These are phyloP conservation scores for Aratinga solstitialis DNA, from an alignment of 2,797 vertebrate species.

Conservation along the genomic window DNA sequence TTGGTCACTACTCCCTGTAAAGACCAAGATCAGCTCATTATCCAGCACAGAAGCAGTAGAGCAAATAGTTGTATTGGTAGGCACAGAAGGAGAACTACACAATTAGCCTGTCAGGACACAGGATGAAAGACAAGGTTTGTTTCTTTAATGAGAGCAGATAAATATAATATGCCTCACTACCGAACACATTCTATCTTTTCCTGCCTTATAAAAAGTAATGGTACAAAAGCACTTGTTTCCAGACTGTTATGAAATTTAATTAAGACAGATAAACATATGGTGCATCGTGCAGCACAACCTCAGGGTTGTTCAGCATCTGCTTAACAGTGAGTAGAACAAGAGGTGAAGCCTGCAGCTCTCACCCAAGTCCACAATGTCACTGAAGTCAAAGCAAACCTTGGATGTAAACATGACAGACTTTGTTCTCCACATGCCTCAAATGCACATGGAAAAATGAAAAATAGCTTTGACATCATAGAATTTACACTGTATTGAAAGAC, in stretches of 20 bases:
- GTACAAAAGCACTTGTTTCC: neutral
- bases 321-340: neutral
- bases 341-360: neutral
- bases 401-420: neutral
- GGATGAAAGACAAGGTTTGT: neutral
- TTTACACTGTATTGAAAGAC: neutral
- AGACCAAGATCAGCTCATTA: neutral
- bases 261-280: neutral
- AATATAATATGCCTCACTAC: neutral
- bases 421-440: neutral
- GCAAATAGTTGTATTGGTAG: neutral
- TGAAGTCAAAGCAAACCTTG: neutral
- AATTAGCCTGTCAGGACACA: neutral
- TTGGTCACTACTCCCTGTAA: constrained; percentile 97
- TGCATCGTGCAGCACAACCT: neutral
- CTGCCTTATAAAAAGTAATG: neutral
- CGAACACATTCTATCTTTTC: neutral
- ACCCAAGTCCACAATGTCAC: neutral
- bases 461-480: neutral
- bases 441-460: neutral
- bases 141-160: neutral
- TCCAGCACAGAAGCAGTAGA: neutral
- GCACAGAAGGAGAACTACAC: neutral
- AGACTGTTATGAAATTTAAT: neutral
- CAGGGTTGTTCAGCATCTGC: neutral